phyloP scores from a whole-genome alignment of 2,797 vertebrate genomes.

The Pelobates cultripes region DNA sequence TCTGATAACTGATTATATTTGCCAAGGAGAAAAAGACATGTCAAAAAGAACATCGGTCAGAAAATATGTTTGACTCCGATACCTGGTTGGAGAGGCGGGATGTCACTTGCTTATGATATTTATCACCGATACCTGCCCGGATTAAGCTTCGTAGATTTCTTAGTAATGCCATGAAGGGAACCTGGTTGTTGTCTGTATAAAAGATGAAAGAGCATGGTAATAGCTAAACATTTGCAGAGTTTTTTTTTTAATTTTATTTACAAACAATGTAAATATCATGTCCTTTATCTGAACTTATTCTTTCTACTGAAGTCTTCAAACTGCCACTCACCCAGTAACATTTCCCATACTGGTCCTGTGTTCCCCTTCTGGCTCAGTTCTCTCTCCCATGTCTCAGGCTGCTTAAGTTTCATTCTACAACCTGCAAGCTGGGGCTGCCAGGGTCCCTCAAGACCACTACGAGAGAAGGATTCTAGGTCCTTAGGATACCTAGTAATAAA shows the following conservation, averaged over 20 bases:
- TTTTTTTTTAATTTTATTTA: neutral
- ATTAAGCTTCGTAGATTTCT: slow-evolving; percentile 88
- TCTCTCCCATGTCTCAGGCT: slow-evolving; percentile 83
- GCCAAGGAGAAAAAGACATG: neutral
- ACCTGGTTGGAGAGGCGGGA: slow-evolving; percentile 79
- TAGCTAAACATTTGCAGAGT: neutral
- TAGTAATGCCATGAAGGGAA: slow-evolving; percentile 91
- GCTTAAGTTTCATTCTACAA: slow-evolving; percentile 80
- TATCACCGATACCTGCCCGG: slow-evolving; percentile 74
- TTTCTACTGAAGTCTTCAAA: no score
- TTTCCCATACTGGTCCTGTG: slow-evolving; percentile 81
- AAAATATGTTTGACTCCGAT: neutral
- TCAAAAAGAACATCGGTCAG: no score
- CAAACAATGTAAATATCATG: no score
- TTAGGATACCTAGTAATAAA: slow-evolving; percentile 77
- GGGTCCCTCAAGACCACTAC: slow-evolving; percentile 78
- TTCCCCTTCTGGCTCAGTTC: slow-evolving; percentile 79
- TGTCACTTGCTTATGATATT: slow-evolving; percentile 79
- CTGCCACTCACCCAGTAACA: slow-evolving; percentile 77
- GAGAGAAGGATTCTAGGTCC: slow-evolving; percentile 72
- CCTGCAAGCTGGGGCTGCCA: slow-evolving; percentile 82
- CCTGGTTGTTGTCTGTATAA: slow-evolving; percentile 74
- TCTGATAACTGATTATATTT: neutral
- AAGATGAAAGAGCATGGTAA: neutral
- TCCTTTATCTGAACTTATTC: no score